Evolutionary conservation across 2,113 vertebrate species (phyloP).

Genomic region (Mirza zaza): DNA sequence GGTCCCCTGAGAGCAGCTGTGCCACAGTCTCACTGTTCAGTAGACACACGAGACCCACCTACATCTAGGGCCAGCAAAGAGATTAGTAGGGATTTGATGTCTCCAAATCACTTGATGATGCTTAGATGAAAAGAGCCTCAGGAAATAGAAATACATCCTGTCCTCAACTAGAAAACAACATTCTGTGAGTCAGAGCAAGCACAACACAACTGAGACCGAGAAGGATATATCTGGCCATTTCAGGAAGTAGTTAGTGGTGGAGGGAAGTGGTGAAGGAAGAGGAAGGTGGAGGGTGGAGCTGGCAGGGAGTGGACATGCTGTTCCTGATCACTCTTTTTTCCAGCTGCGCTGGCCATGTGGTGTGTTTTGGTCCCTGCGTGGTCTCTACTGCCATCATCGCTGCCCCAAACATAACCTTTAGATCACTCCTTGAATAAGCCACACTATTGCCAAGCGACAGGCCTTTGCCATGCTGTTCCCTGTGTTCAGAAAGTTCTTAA

Average conservation of each 20-base stretch:
- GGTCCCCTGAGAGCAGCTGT: neutral
- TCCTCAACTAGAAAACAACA: slow-evolving; percentile 8
- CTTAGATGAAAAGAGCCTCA: neutral
- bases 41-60: neutral
- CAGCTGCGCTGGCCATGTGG: neutral
- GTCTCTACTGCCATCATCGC: neutral
- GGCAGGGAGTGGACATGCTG: neutral
- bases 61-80: neutral
- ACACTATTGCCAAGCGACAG: neutral
- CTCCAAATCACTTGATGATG: neutral
- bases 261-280: neutral
- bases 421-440: neutral
- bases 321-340: neutral
- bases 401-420: neutral
- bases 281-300: neutral
- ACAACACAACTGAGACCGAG: neutral
- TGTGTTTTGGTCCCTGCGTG: neutral
- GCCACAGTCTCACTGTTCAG: neutral
- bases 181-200: neutral
- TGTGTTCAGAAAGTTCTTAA: neutral
- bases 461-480: neutral
- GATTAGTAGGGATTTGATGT: neutral
- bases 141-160: neutral
- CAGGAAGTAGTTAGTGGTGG: slow-evolving; percentile 43
- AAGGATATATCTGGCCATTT: neutral